phyloP scores from a whole-genome alignment of 2,888 invertebrate species.

The Gandaritis pyraliata region DNA sequence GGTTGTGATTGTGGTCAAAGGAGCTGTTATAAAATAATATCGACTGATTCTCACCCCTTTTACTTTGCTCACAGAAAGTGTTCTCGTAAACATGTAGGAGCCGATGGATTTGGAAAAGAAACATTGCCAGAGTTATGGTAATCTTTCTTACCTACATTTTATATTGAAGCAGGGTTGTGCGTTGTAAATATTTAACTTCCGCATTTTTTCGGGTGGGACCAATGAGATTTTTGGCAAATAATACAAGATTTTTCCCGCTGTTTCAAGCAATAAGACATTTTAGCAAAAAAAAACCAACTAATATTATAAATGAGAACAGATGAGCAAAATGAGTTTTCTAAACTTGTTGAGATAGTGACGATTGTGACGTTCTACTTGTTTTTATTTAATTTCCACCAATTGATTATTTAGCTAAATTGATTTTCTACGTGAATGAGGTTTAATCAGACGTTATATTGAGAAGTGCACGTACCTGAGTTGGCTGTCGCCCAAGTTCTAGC shows the following conservation, averaged over 20 bases:
- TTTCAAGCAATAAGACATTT: too few relatives aligned
- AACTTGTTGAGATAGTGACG: neutral
- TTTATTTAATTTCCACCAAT: neutral
- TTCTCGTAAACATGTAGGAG: slow-evolving; percentile 20
- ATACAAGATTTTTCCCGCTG: too few relatives aligned
- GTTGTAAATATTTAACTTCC: slow-evolving; percentile 38
- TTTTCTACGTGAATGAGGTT: slow-evolving; percentile 20
- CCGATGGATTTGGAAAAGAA: slow-evolving; percentile 35
- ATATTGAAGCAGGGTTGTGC: slow-evolving; percentile 22
- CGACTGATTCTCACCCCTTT: neutral
- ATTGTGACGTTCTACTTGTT: neutral
- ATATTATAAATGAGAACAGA: too few relatives aligned
- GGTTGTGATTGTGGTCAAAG: too few relatives aligned
- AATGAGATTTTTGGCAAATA: too few relatives aligned
- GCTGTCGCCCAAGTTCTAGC: slow-evolving; percentile 16
- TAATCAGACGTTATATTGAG: slow-evolving; percentile 19
- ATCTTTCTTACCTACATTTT: slow-evolving; percentile 34
- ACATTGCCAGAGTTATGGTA: slow-evolving; percentile 37
- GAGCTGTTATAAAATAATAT: too few relatives aligned
- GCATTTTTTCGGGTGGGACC: slow-evolving; percentile 22
- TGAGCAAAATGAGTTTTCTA: too few relatives aligned
- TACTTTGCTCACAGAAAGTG: too few relatives aligned
- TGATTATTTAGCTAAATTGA: slow-evolving; percentile 13
- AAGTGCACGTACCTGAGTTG: slow-evolving; percentile 15
- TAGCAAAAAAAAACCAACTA: too few relatives aligned